Percentiles rank a stretch among this genome's conserved stretches.
These are phyloP conservation scores for Limnodromus scolopaceus DNA, from an alignment of 2,797 vertebrate genomes.

Conservation along the genomic window DNA sequence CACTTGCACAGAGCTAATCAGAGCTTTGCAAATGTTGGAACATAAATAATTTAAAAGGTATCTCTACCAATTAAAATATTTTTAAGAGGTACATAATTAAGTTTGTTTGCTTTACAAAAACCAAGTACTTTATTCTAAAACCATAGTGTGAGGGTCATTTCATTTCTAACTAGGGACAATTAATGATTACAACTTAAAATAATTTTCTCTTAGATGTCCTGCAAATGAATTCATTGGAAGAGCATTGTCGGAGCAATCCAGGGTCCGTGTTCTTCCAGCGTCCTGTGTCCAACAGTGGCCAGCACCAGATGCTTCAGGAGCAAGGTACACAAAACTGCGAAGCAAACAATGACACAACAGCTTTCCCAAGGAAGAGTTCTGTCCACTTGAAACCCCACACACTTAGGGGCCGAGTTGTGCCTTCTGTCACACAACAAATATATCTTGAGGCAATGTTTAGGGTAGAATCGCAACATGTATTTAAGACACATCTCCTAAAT, in stretches of 20 bases:
- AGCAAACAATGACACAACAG: not conserved
- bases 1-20: slow-evolving; percentile 29
- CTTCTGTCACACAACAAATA: not conserved
- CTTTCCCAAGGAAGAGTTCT: not conserved
- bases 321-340: not conserved
- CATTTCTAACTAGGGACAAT: not conserved
- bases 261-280: not conserved
- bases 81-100: slow-evolving; percentile 20
- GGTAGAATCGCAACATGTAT: not conserved
- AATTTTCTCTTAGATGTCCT: not conserved
- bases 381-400: not conserved
- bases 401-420: not conserved
- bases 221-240: not conserved
- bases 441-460: not conserved
- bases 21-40: slow-evolving; percentile 63
- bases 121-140: not conserved
- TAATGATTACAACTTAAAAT: slow-evolving; percentile 1
- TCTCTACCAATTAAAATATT: slow-evolving; percentile 31
- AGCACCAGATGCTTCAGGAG: not conserved
- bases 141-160: not conserved
- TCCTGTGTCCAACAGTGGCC: not conserved
- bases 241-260: not conserved
- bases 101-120: slow-evolving; percentile 24
- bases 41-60: slow-evolving; percentile 53
- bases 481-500: not conserved